A percentile compares a stretch with the other conserved stretches of the same genome.
Evolutionary conservation across 2,888 invertebrate genomes (phyloP).

Genomic region (Tetrapedia diversipes): DNA sequence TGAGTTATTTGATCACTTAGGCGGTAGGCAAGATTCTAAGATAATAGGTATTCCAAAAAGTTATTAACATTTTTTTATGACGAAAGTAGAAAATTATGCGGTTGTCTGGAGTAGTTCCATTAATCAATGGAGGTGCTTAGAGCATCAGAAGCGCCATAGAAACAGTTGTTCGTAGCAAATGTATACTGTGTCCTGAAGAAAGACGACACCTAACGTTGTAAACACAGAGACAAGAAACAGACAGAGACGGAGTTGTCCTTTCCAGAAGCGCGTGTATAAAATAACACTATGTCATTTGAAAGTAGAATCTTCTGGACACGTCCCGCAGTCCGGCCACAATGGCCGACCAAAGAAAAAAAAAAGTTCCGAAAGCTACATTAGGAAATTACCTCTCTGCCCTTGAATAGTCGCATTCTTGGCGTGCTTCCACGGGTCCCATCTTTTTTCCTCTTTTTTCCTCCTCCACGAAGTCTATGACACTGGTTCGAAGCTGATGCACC

Average conservation of each 20-base stretch:
- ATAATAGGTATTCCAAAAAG: too few relatives aligned
- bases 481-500: conserved; percentile 4
- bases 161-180: neutral
- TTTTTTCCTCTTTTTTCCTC: conserved; percentile 14
- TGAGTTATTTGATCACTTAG: too few relatives aligned
- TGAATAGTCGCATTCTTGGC: conserved; percentile 56
- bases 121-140: neutral
- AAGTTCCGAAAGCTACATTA: conserved; percentile 35
- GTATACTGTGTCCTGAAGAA: conserved; percentile 17
- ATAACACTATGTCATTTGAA: conserved; percentile 71
- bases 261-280: conserved; percentile 69
- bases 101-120: neutral
- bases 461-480: neutral
- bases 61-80: conserved; percentile 4
- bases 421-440: conserved; percentile 45
- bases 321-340: conserved; percentile 67
- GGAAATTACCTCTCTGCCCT: conserved; percentile 61
- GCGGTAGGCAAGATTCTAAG: too few relatives aligned
- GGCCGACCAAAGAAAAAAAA: conserved; percentile 19
- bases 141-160: neutral
- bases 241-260: neutral
- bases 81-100: conserved; percentile 1
- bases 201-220: conserved; percentile 36
- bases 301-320: conserved; percentile 50
- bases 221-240: conserved; percentile 39